Base-by-base conservation (phyloP, 2,797 vertebrate species). In the Prionace glauca region DNA sequence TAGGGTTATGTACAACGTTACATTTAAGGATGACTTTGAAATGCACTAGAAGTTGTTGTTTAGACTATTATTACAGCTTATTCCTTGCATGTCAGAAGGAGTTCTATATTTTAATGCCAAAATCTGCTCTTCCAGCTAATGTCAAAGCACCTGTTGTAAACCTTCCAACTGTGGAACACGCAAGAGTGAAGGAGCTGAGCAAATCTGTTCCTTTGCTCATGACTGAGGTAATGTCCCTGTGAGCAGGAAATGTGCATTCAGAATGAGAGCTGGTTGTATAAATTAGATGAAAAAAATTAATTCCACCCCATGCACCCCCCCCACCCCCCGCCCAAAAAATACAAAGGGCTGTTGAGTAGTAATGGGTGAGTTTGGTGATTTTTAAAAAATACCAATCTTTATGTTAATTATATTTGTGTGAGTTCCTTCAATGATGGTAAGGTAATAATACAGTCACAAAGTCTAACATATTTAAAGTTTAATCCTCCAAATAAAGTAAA, bases 101-200 rank as follows among this genome's bases (percentile, higher is more conserved):
- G 8, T 92, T 60, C 36, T 22, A 36, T 92, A 69, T 92, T 67
- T 41, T 92, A 69, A 92, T 41, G n/a, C 18, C n/a, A 92, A 41
- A 20, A 69, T 92, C 65, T 22, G 16, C 67, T 92, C 4, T 69
- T n/a, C 8, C 29, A 60, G 71, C 67, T 95, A 45, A 95, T 32
- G 71, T 77, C 14, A 50, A 77, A 45, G 26, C 71, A 50, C 26
- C 72, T 50, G 93, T 50, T 50, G 74, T 60, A 32, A 77, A 60
- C 26, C 18, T 24, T 56, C 93, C 69, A 77, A 45, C 29, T 91
- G 96, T 97, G 93, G 97, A 97, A 94, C 97, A 97, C 11, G 96
- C 97, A 95, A 96, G 97, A 96, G 96, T 97, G 95, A 97, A 97
- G 96, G 97, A 97, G 2, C 96, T 97, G 96, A 97, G 97, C 96